phyloP scores from a whole-genome alignment of 2,113 vertebrate species.

The Isichthys henryi region DNA sequence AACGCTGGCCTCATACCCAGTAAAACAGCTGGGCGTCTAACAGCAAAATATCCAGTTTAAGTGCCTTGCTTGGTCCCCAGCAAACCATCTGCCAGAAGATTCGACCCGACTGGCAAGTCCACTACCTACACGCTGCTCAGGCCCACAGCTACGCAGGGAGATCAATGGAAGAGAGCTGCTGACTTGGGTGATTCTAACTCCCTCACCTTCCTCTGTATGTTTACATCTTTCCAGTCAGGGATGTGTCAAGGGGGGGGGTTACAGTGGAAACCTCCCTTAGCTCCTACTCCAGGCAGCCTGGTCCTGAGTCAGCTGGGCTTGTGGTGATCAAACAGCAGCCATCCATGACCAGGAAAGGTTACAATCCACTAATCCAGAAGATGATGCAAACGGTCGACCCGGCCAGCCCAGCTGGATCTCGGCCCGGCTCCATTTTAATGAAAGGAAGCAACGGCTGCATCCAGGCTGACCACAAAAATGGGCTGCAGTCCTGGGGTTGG shows the following conservation, averaged over 20 bases:
- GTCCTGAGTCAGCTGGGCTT: constrained; percentile 50
- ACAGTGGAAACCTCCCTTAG: constrained; percentile 16
- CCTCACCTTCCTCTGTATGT: background rate
- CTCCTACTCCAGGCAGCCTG: constrained; percentile 30
- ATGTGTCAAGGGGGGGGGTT: background rate
- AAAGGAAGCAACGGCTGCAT: background rate
- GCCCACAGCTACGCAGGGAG: background rate
- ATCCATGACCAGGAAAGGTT: background rate
- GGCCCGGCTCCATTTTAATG: background rate
- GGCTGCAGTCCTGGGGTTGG: background rate
- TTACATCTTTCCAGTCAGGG: constrained; percentile 17
- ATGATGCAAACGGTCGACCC: background rate
- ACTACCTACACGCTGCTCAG: background rate
- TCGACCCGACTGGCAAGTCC: no score
- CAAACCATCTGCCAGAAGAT: background rate
- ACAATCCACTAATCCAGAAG: background rate
- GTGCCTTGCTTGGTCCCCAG: no score
- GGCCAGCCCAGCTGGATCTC: background rate
- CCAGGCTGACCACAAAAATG: background rate
- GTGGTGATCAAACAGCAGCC: background rate
- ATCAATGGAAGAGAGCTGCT: constrained; percentile 28
- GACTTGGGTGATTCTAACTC: constrained; percentile 24
- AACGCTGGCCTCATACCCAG: background rate
- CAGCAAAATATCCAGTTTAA: background rate
- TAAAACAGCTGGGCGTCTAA: background rate